Percentiles rank a stretch among this genome's conserved stretches.
phyloP scores from a whole-genome alignment of 2,888 invertebrate genomes.

The Esperia sulphurella region DNA sequence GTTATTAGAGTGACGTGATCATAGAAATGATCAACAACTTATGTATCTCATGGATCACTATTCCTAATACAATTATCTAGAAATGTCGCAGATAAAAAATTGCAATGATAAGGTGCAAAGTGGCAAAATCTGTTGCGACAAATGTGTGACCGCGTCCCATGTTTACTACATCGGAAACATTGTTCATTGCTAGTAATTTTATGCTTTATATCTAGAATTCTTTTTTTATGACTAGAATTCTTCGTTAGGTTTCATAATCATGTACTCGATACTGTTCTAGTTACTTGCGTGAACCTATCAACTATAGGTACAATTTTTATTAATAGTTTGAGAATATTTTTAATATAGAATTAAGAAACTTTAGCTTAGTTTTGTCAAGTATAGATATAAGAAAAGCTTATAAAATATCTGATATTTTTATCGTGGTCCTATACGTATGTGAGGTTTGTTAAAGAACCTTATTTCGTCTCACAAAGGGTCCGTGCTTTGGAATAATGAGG shows the following conservation, averaged over 20 bases:
- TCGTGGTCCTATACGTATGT: constrained; percentile 35
- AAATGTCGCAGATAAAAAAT: no score
- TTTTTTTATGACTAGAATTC: background rate
- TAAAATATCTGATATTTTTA: background rate
- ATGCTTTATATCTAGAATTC: constrained; percentile 5
- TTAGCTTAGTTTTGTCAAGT: background rate
- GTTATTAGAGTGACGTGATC: no score
- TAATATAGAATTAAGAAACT: no score
- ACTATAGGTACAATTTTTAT: no score
- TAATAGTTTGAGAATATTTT: no score
- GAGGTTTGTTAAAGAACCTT: constrained; percentile 74
- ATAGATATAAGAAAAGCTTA: no score
- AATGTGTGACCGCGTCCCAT: constrained; percentile 36
- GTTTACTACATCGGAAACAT: constrained; percentile 30
- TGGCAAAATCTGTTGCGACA: constrained; percentile 31
- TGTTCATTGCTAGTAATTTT: constrained; percentile 27
- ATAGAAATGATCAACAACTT: no score
- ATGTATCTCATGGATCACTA: no score
- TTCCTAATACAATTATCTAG: no score
- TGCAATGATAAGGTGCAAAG: constrained; percentile 4
- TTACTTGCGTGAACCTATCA: no score
- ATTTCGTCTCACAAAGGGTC: constrained; percentile 70
- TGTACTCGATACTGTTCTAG: no score
- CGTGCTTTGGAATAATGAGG: constrained; percentile 76
- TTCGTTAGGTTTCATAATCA: no score